A percentile compares a stretch with the other conserved stretches of the same genome.
Evolutionary conservation across 2,797 vertebrate species (phyloP).

Genomic region (Silurus aristotelis): DNA sequence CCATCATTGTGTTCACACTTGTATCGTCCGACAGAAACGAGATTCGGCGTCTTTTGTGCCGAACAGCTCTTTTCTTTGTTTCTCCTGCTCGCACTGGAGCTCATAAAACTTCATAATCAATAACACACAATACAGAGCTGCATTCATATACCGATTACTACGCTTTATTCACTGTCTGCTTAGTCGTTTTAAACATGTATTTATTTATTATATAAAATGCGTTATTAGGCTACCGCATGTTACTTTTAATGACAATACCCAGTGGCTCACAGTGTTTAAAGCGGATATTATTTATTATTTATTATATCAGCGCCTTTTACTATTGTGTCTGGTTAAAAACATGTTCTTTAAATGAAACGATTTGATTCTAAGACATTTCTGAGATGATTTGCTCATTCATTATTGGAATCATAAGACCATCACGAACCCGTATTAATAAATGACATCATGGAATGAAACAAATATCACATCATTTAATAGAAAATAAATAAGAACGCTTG

Average conservation of each 20-base stretch:
- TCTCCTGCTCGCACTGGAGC: neutral
- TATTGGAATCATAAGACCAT: neutral
- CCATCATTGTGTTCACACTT: too few relatives aligned
- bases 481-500: neutral
- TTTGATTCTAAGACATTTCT: neutral
- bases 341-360: too few relatives aligned
- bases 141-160: too few relatives aligned
- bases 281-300: too few relatives aligned
- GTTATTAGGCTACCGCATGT: too few relatives aligned
- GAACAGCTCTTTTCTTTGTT: conserved; percentile 15
- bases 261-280: too few relatives aligned
- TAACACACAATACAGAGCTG: neutral
- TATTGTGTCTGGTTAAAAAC: too few relatives aligned
- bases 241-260: too few relatives aligned
- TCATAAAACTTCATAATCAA: neutral
- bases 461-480: neutral
- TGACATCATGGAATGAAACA: neutral
- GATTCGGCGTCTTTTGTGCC: conserved; percentile 7
- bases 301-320: too few relatives aligned
- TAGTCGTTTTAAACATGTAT: neutral
- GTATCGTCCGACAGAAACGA: neutral
- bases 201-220: neutral
- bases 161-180: neutral
- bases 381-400: neutral
- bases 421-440: neutral